Conservation (phyloP, 2,113 vertebrate genomes). For the Antigone vipio region DNA sequence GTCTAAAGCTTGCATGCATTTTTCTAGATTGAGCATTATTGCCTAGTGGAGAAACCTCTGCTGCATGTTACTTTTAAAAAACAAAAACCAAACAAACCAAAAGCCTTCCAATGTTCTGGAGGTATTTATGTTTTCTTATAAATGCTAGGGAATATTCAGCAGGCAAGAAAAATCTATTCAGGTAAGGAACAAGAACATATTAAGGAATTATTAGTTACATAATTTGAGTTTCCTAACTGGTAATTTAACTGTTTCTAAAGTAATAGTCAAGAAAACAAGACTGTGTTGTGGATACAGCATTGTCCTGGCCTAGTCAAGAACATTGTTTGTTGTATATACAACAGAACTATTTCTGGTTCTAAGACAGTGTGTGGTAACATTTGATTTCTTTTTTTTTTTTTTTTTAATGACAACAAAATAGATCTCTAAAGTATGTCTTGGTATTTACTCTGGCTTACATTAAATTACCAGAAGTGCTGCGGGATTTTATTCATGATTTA, state of each 20-base stretch:
- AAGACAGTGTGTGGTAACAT: background rate
- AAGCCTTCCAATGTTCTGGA: background rate
- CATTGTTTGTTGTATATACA: background rate
- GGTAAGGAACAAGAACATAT: background rate
- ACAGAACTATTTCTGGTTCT: background rate
- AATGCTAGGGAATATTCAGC: background rate
- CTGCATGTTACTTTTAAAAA: background rate
- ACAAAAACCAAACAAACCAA: background rate
- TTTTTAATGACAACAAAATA: background rate
- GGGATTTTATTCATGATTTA: background rate
- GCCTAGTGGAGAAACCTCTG: background rate
- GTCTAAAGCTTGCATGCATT: fast-evolving
- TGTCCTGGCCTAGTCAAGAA: background rate
- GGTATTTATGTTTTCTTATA: background rate
- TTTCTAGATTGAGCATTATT: background rate
- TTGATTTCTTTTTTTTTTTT: background rate
- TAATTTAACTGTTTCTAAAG: background rate
- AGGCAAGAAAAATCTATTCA: background rate
- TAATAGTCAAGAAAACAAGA: background rate
- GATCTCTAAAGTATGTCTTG: background rate
- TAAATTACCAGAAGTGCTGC: background rate
- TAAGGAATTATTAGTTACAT: background rate
- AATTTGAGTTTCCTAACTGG: background rate
- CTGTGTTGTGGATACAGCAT: background rate
- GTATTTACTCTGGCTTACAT: background rate